Base-by-base conservation (phyloP, 1,140 invertebrate genomes). In the Prorops nasuta region DNA sequence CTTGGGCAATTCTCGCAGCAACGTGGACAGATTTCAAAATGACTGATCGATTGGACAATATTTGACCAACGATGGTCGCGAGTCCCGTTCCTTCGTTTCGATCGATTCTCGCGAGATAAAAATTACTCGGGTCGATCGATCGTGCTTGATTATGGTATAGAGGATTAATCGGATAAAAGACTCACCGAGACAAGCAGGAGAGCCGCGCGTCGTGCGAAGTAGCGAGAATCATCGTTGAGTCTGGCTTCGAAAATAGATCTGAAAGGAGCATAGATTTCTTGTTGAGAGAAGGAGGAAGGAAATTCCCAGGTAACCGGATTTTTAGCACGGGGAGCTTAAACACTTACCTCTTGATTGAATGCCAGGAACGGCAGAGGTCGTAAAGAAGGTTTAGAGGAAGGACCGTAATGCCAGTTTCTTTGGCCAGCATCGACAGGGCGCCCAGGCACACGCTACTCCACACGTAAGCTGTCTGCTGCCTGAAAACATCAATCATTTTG, bases 401-500 rank as follows among this genome's bases (percentile, higher is more conserved):
- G 45, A 94, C 85, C 7, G 91, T 94, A 35, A 96, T 83, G 36
- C 93, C 93, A 22, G 92, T 93, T 74, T 96, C 93, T 77, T 96
- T 96, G 48, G 90, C 90, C 51, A 96, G 78, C 87, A 94, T 93
- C 52, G 91, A 89, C 16, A 91, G 72, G n/a, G 85, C 84, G 3
- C 85, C 87, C 2, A 88, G 71, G 1, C 83, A 56, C 9, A 86
- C 81, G 56, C 86, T 88, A 46, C 81, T 76, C 79, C 85, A 85
- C 7, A 86, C 79, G 46, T 82, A 81, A 44, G 69, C 65, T 38
- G 68, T 69, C 32, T 67, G 63, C 44, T 71, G 72, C 24, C 75
- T 77, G 59, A 2, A 66, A 28, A 74, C 38, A 57, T 44, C 56
- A 56, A 50, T n/a, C 17, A 49, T 48, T 44, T 24, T 39, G 21